A percentile compares a stretch with the other conserved stretches of the same genome.
These are phyloP conservation scores for Siphlonurus alternatus DNA, from an alignment of 2,888 invertebrate genomes.

Conservation along the genomic window DNA sequence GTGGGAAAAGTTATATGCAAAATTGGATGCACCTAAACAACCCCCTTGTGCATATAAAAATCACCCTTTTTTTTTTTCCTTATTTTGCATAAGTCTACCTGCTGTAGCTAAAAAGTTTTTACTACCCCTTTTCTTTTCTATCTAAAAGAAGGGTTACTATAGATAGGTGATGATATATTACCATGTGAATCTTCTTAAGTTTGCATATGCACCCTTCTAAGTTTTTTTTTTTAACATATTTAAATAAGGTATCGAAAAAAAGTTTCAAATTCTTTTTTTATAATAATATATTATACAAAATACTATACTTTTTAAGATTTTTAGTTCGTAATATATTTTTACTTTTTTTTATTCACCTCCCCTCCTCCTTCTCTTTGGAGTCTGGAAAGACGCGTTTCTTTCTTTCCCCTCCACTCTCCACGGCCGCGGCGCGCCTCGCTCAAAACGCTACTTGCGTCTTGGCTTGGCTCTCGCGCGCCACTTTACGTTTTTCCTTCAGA, in stretches of 20 bases:
- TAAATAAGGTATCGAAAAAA: neutral
- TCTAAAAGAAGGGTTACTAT: neutral
- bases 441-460: neutral
- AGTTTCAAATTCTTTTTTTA: neutral
- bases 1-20: neutral
- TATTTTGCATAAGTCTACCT: neutral
- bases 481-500: too few species aligned
- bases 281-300: neutral
- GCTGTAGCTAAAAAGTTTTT: neutral
- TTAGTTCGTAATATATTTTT: neutral
- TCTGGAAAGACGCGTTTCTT: neutral
- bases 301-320: too few species aligned
- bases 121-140: neutral
- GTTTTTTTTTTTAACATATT: too few species aligned
- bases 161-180: neutral
- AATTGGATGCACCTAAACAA: neutral
- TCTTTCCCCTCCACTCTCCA: neutral
- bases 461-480: neutral
- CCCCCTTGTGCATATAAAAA: neutral
- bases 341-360: too few species aligned
- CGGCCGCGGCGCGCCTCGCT: neutral
- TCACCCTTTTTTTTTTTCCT: too few species aligned
- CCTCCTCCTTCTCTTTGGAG: neutral
- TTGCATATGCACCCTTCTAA: neutral
- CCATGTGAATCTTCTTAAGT: neutral